Evolutionary conservation across 1,140 invertebrate genomes (phyloP).

Genomic region (Saxidomus purpurata): DNA sequence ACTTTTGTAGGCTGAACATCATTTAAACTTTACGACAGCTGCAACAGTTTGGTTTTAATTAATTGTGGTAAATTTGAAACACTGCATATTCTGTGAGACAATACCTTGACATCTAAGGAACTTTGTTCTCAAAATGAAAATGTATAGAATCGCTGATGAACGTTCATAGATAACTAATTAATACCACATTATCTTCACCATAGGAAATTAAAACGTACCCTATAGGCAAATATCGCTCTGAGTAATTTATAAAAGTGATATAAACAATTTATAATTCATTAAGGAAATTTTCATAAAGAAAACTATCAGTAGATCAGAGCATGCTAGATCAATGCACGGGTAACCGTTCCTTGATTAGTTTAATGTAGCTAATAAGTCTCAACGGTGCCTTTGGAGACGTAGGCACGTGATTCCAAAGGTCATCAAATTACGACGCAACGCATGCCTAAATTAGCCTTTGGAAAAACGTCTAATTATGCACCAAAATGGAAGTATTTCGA

Average conservation of each 20-base stretch:
- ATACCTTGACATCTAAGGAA: slow-evolving; percentile 10
- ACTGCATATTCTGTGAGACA: neutral
- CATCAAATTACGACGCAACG: slow-evolving; percentile 41
- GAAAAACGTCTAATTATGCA: neutral
- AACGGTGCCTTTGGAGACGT: slow-evolving; percentile 16
- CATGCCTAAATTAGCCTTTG: slow-evolving; percentile 47
- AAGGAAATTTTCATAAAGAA: slow-evolving; percentile 57
- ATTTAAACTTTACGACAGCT: too few relatives aligned
- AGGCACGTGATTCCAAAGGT: slow-evolving; percentile 24
- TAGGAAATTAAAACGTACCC: slow-evolving; percentile 43
- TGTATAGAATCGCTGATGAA: slow-evolving; percentile 5
- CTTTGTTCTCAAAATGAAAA: slow-evolving; percentile 28
- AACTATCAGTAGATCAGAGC: slow-evolving; percentile 26
- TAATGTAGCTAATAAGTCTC: slow-evolving; percentile 51
- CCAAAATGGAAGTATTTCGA: neutral
- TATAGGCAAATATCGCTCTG: slow-evolving; percentile 33
- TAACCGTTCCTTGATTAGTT: slow-evolving; percentile 37
- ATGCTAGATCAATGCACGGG: neutral
- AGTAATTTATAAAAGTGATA: slow-evolving; percentile 60
- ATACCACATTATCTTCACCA: slow-evolving; percentile 33
- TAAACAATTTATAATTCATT: slow-evolving; percentile 61
- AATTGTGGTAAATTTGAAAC: neutral
- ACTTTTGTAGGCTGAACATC: too few relatives aligned
- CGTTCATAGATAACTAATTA: slow-evolving; percentile 42
- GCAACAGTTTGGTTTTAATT: too few relatives aligned